A percentile compares a stretch with the other conserved stretches of the same genome.
phyloP scores from a whole-genome alignment of 92 coral and sea anemone species.

The Nematostella vectensis region DNA sequence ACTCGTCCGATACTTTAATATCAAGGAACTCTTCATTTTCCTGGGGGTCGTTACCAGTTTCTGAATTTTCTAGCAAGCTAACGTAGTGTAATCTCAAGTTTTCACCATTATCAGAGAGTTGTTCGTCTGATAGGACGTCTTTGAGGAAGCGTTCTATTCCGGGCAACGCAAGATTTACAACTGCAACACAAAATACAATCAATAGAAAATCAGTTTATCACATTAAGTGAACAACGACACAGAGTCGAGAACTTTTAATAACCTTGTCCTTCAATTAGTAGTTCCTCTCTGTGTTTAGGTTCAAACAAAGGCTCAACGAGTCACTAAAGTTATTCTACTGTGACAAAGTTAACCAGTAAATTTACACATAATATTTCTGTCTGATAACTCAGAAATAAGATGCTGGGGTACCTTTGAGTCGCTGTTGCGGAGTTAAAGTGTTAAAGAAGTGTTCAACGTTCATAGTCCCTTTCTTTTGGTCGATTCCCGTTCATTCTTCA shows the following conservation, averaged over 20 bases:
- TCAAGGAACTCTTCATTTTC: constrained; percentile 8
- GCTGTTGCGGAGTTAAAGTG: constrained; percentile 24
- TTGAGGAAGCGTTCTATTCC: constrained; percentile 65
- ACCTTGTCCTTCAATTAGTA: neutral
- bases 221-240: neutral
- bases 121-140: constrained; percentile 57
- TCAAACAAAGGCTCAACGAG: neutral
- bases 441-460: constrained; percentile 34
- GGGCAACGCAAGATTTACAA: constrained; percentile 63
- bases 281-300: neutral
- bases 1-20: constrained; percentile 5
- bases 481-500: neutral
- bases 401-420: constrained; percentile 38
- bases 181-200: constrained; percentile 32
- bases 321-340: neutral
- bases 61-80: constrained; percentile 35
- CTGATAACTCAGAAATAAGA: too few relatives aligned
- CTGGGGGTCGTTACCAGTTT: neutral
- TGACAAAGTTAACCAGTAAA: neutral
- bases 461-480: constrained; percentile 11
- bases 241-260: neutral
- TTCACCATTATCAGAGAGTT: constrained; percentile 66
- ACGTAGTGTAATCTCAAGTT: constrained; percentile 49
- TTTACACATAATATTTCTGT: too few relatives aligned
- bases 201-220: neutral